Evolutionary conservation across 2,797 vertebrate species (phyloP).

Genomic region (Agapornis canus): DNA sequence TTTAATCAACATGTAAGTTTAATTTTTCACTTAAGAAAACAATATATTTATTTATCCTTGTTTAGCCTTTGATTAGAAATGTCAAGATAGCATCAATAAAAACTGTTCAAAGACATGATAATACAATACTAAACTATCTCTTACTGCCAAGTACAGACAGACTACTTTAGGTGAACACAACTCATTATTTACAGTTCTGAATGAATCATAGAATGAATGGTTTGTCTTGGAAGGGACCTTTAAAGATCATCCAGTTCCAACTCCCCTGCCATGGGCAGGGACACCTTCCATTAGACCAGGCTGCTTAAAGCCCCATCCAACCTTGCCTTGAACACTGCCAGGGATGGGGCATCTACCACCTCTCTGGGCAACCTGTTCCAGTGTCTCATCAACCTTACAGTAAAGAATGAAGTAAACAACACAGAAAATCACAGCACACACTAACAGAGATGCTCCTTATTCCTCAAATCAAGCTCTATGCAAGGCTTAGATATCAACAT

Average conservation of each 20-base stretch:
- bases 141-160: background rate
- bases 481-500: background rate
- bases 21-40: background rate
- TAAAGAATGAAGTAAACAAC: background rate
- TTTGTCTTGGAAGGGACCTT: background rate
- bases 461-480: background rate
- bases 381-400: background rate
- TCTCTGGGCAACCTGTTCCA: background rate
- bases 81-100: background rate
- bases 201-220: background rate
- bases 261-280: background rate
- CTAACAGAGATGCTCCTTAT: background rate
- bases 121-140: background rate
- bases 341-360: background rate
- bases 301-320: background rate
- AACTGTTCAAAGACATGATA: background rate
- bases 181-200: background rate
- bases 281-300: background rate
- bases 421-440: background rate
- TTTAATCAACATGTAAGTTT: background rate
- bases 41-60: background rate
- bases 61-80: conserved; percentile 12
- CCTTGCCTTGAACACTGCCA: background rate
- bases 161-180: background rate
- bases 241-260: background rate